Evolutionary conservation across 2,113 vertebrate genomes (phyloP), one percentile per base, ranked within the genome.

Genomic region (Oreocharis arfaki): DNA sequence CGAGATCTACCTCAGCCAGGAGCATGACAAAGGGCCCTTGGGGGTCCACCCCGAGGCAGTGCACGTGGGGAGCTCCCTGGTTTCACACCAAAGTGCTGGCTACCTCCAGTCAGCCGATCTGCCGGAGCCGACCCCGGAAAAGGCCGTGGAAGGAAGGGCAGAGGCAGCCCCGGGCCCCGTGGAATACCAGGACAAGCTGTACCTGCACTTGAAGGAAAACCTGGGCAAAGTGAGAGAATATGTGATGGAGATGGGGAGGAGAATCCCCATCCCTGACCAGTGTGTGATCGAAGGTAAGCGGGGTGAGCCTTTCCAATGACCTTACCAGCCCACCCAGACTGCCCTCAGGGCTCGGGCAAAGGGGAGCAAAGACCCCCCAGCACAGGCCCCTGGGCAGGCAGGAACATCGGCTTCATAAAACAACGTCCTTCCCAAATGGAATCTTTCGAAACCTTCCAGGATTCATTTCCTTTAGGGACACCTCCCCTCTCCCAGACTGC

Each of bases 281-380:
- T 99, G 99, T 86, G 94, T 98, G 68, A 98, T 99, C 52, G 99
- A 99, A 99, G 99, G 99, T 99, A 96, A 98, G 98, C 11, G 3
- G 20, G 32, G 22, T 19, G 37, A 86, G 71, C 28, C 47, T 64
- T 37, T n/a, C 50, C 4, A 6, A 11, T 61, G 81, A 27, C 12
- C 39, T 49, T 24, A 13, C 7, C 21, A 2, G 18, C 13, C 32
- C 68, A 9, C 28, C 35, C 60, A n/a, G 10, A 1, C 19, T 17
- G 16, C 16, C 49, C 33, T 30, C 9, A 9, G 75, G 37, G 27
- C 30, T 30, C 32, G 22, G 32, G 44, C 16, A 50, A 30, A 32
- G 57, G 63, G 37, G 53, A 85, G 16, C 55, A 63, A 14, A 65
- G 55, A 16, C 17, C 26, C 42, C 3, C 14, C 67, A 84, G 91